Evolutionary conservation across 2,113 vertebrate species (phyloP), one percentile per base, ranked within the genome.

Genomic region (Leucoraja erinaceus): DNA sequence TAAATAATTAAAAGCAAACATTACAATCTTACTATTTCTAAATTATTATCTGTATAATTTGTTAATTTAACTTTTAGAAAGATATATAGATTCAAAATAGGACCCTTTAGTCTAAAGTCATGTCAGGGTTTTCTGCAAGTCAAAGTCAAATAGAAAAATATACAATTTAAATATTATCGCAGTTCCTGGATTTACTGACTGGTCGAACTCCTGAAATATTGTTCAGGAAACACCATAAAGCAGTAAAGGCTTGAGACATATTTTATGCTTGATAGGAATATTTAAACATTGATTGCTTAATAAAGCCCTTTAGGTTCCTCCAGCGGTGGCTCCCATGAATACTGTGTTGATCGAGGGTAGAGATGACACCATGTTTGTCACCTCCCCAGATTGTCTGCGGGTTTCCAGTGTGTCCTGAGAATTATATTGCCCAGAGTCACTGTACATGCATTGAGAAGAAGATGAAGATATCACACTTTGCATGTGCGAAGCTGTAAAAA

Each of bases 311-410:
- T 94, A 98, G n/a, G 97, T 97, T 94, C 96, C 96, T 63, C 97
- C 97, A 81, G 97, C 97, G 88, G 97, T 95, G 54, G 97, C 93
- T 93, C 98, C 98, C 99, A 99, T 98, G 94, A 99, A 99, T 93
- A 99, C 99, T 0, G 98, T 99, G 93, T 99, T 99, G 96, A 99
- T 99, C 93, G 99, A 98, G 74, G 99, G 99, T 93, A 99, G 96
- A 61, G 98, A 98, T 0, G 99, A 97, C 76, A 97, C 96, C 95
- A 98, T 96, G 93, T 99, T 97, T 94, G 96, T 96, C 25, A 96
- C 95, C 16, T 97, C 96, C 6, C 94, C 95, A 6, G 95, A 94
- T 0, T 95, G 94, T 2, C 95, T 96, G 83, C 97, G 96, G 76
- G 97, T 94, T 3, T 98, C 96, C 95, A 98, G 70, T 90, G 95